Evolutionary conservation across 2,113 vertebrate species (phyloP), one percentile per base, ranked within the genome.

Genomic region (Gallinago paraguaiae): DNA sequence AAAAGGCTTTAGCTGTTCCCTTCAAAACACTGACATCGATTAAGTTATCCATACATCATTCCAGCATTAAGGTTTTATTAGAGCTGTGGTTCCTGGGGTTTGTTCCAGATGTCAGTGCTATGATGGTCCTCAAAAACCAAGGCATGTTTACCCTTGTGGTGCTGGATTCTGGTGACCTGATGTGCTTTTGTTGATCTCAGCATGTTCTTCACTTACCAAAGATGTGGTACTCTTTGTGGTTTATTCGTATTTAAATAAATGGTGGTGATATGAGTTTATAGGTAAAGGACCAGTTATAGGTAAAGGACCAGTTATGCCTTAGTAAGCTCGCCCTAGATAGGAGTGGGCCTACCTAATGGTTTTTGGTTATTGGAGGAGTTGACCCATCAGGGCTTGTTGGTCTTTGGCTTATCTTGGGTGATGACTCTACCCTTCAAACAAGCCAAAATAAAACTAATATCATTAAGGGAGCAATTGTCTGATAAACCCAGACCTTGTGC

Each of bases 21-120:
- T 94, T 85, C 81, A 86, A 63, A 96, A 35, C 57, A 63, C 43
- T 70, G 83, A 35, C 68, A 89, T 69, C 81, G 45, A 74, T 94
- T 84, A 63, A 74, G 63, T 71, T 88, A 56, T 13, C 75, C 70
- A 41, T 87, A 59, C 39, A 91, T 90, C 83, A 72, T 65, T 67
- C 59, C 27, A 25, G 46, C 50, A 45, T 63, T 88, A 45, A 56
- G 54, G 60, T 63, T 93, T 76, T 45, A 20, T 65, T 59, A 78
- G 30, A 67, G 18, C 81, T 82, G 41, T 41, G 70, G 61, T 84
- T 88, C 51, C 41, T 24, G 9, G 67, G n/a, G 14, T 63, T 86
- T 86, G 65, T 61, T 82, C 33, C 57, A 60, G 82, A 39, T 53
- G 35, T 67, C 41, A 75, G 24, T 80, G 35, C 45, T 60, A 1